phyloP scores from a whole-genome alignment of 1,140 invertebrate genomes.

The Trialeurodes vaporariorum region DNA sequence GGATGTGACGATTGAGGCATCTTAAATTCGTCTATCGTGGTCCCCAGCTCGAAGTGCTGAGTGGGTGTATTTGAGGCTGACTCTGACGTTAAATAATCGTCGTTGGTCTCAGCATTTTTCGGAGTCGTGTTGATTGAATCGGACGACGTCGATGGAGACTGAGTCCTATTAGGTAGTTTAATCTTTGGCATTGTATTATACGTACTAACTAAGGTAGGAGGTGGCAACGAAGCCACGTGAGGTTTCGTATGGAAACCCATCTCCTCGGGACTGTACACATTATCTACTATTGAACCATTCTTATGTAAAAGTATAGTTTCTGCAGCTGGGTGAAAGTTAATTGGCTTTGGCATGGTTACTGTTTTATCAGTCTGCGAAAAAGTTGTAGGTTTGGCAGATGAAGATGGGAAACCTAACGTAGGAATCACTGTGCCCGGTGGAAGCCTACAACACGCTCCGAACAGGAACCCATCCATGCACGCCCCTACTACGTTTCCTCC shows the following conservation, averaged over 20 bases:
- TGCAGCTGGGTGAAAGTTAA: slow-evolving; percentile 39
- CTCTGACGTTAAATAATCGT: neutral
- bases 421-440: slow-evolving; percentile 31
- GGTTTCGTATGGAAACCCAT: slow-evolving; percentile 28
- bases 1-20: neutral
- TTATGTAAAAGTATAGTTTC: slow-evolving; percentile 52
- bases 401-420: slow-evolving; percentile 17
- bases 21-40: neutral
- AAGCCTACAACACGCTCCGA: slow-evolving; percentile 76
- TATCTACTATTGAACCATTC: slow-evolving; percentile 43
- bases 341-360: slow-evolving; percentile 4
- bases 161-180: neutral
- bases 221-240: slow-evolving; percentile 2
- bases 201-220: neutral
- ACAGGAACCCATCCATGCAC: slow-evolving; percentile 83
- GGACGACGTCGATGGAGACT: neutral
- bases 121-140: neutral
- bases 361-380: neutral
- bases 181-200: slow-evolving; percentile 6
- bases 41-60: neutral
- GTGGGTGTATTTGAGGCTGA: neutral
- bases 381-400: slow-evolving; percentile 13
- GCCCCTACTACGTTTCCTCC: slow-evolving; percentile 73
- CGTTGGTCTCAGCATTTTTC: neutral
- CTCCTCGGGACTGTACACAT: slow-evolving; percentile 48